Conservation (phyloP, 2,113 vertebrate species). For the Zosterops lateralis region DNA sequence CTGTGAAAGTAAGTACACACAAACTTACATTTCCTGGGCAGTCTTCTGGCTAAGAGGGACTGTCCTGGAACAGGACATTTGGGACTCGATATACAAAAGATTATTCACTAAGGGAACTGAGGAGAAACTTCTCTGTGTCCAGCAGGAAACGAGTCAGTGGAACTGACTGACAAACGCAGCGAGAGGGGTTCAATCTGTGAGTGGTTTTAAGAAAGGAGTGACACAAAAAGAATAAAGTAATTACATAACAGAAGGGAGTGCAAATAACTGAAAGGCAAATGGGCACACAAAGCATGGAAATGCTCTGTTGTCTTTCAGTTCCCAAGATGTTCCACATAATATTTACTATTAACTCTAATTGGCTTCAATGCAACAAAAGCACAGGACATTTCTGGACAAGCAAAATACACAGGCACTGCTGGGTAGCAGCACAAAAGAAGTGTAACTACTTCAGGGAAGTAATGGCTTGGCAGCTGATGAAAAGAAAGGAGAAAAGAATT, state of each 20-base stretch:
- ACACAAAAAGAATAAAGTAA: neutral
- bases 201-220: neutral
- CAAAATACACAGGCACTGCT: neutral
- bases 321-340: neutral
- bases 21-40: neutral
- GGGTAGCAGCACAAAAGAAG: neutral
- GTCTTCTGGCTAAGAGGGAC: neutral
- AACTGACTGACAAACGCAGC: neutral
- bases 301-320: neutral
- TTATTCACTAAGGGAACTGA: neutral
- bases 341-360: constrained; percentile 19
- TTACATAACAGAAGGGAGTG: neutral
- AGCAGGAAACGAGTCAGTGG: neutral
- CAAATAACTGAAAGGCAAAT: neutral
- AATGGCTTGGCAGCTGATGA: constrained; percentile 13
- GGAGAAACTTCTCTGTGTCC: neutral
- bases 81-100: neutral
- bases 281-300: neutral
- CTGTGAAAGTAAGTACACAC: neutral
- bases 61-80: neutral
- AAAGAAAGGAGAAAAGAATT: neutral
- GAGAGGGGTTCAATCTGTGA: neutral
- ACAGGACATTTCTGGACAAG: constrained; percentile 3
- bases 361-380: constrained; percentile 13
- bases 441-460: neutral